phyloP scores from a whole-genome alignment of 2,888 invertebrate species.

The Camponotus fellah region DNA sequence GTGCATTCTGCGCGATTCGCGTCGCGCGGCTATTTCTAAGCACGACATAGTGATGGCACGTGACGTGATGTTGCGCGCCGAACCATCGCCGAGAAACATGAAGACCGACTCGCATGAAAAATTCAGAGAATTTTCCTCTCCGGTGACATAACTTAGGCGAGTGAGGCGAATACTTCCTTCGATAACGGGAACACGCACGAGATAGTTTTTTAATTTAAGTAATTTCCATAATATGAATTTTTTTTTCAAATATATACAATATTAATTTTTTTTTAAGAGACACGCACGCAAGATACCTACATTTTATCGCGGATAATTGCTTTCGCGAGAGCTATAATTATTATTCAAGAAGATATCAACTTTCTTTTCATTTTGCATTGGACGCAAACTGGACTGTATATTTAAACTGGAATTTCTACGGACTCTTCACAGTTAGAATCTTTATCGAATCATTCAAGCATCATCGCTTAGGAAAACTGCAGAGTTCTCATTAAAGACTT shows the following conservation, averaged over 20 bases:
- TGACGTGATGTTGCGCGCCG: neutral
- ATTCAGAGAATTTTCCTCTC: neutral
- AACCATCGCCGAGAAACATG: neutral
- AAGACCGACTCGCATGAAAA: conserved; percentile 10
- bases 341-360: neutral
- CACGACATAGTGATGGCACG: conserved; percentile 10
- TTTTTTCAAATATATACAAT: neutral
- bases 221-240: neutral
- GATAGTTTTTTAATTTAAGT: neutral
- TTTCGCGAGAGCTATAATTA: conserved; percentile 28
- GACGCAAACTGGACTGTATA: neutral
- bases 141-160: neutral
- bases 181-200: conserved; percentile 39
- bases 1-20: conserved; percentile 12
- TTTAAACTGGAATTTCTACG: conserved; percentile 30
- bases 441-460: conserved; percentile 18
- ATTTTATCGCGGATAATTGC: conserved; percentile 14
- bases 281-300: neutral
- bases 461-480: conserved; percentile 27
- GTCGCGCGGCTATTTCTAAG: conserved; percentile 9
- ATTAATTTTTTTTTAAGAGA: neutral
- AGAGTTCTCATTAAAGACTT: conserved; percentile 24
- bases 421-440: conserved; percentile 29
- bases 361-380: neutral
- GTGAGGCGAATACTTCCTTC: conserved; percentile 4